Evolutionary conservation across 2,888 invertebrate species (phyloP), one percentile per base, ranked within the genome.

Genomic region (Ellobium chinense): DNA sequence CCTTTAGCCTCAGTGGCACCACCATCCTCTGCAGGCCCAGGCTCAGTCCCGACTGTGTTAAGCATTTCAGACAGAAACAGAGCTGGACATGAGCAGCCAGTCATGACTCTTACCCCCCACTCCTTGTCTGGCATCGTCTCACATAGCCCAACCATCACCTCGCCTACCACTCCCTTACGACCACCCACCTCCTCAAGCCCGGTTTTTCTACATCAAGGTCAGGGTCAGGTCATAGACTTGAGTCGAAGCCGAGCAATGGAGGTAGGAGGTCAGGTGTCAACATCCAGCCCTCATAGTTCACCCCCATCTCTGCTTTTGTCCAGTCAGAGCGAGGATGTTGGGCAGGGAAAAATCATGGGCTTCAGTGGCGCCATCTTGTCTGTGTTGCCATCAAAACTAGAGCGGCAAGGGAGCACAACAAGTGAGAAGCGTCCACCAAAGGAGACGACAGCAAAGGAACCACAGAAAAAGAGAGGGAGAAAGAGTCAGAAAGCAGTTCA

Each of bases 291-390:
- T 9, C 18, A 31, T 21, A 27, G 31, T 2, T 9, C 34, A 7
- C 27, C 31, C 24, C n/a, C 65, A 14, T 27, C 62, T 39, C 36
- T 27, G 12, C 14, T 21, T 18, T 18, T 21, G 31, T 24, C 27
- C 63, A 1, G 18, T 63, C 24, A 24, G 1, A 24, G 39, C 37
- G 0, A 27, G 9, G 73, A 73, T 1, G 18, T 63, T 36, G 39
- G 27, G 1, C 65, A 72, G 27, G 72, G 56, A 7, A 79, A 65
- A 18, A 73, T 80, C 14, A 58, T 80, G 21, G 80, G 80, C 24
- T 74, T 80, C 31, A 80, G 80, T 56, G 80, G 80, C 24, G 80
- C 80, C 31, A 74, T 80, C 18, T 36, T 80, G 29, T 80, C 80
- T 60, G 68, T 74, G 18, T 21, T 34, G 14, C 60, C 80, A 2